Base-by-base conservation (phyloP, 2,888 invertebrate genomes). In the Halictus ligatus region DNA sequence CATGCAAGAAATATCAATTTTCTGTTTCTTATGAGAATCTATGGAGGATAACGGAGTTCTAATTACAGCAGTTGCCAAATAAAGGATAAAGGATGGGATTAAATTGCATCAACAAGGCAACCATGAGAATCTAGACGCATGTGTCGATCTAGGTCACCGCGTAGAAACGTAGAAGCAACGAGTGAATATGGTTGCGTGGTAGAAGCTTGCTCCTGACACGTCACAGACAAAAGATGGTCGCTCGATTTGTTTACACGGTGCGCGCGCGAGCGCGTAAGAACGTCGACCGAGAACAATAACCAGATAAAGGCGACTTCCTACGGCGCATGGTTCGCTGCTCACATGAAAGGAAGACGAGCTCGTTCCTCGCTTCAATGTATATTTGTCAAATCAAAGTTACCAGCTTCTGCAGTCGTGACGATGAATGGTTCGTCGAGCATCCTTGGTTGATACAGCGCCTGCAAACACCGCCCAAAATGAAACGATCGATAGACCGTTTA, bases 361-460 rank as follows among this genome's bases (percentile, higher is more conserved):
- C 60, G 60, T 60, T 60, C 25, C 60, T 13, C 60, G 60, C 25
- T 60, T 25, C 60, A 60, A 60, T 25, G 60, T 60, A 60, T 60
- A 60, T 60, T 60, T 60, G 25, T 60, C 60, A 60, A 60, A 60
- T 60, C 60, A 60, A 60, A 60, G 60, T 60, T 60, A 60, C 60
- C 60, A 60, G 60, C 13, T 60, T 60, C 60, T 25, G 13, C 60
- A 25, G 25, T 60, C 13, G 60, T 13, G 60, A 25, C n/a, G 60
- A 60, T 25, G 60, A 60, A 60, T 60, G 60, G 60, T 25, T 60
- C 60, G 60, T 13, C 60, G 60, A 60, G 60, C 25, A 60, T 60
- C 60, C 60, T 60, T 25, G 25, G 60, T 12, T 60, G 60, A 60
- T 60, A 60, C 60, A 60, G 60, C 60, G 25, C 5, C n/a, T 67